Conservation (phyloP, 2,797 vertebrate genomes). For the Muraenolepis orangiensis region DNA sequence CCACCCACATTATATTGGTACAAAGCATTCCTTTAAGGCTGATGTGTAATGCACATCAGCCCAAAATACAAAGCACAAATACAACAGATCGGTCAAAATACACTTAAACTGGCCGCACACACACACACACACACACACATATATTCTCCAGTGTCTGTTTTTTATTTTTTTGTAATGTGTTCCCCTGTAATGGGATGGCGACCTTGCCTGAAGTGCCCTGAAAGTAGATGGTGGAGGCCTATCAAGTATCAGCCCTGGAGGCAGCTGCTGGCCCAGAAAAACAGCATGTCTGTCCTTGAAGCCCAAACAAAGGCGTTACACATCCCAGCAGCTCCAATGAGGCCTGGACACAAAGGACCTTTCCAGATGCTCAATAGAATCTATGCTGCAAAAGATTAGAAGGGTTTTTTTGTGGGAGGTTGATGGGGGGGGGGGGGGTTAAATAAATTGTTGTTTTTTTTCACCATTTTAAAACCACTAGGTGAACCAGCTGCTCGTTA, state of each 20-base stretch:
- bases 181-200: constrained; percentile 27
- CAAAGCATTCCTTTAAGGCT: no score
- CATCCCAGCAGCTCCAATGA: background rate
- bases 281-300: constrained; percentile 53
- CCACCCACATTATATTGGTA: no score
- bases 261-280: constrained; percentile 46
- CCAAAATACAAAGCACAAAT: no score
- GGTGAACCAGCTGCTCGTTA: background rate
- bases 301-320: constrained; percentile 46
- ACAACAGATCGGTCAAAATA: no score
- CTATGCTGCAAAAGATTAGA: background rate
- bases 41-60: no score
- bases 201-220: constrained; percentile 56
- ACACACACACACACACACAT: background rate
- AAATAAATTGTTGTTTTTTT: background rate
- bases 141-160: constrained; percentile 15
- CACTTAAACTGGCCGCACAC: no score
- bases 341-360: background rate
- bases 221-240: constrained; percentile 49
- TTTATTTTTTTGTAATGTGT: constrained; percentile 21
- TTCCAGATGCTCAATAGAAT: background rate
- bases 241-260: constrained; percentile 48
- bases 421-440: no score
- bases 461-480: background rate
- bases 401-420: no score